A percentile compares a stretch with the other conserved stretches of the same genome.
These are phyloP conservation scores for Idaea aversata DNA, from an alignment of 2,888 invertebrate genomes.

Conservation along the genomic window DNA sequence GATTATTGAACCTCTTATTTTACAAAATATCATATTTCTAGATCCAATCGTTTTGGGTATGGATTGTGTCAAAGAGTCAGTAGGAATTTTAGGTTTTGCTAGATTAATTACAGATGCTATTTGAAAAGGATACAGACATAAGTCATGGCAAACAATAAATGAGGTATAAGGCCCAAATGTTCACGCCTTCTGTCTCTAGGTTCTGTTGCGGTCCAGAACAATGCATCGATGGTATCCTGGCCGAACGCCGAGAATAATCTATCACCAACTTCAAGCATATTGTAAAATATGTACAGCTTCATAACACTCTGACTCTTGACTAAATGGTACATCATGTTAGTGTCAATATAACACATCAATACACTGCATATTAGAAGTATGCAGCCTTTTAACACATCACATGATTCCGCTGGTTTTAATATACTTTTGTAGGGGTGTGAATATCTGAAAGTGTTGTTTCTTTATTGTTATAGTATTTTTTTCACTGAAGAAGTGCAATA, in stretches of 20 bases:
- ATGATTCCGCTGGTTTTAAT: constrained; percentile 94
- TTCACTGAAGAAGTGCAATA: too few relatives aligned
- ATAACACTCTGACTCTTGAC: constrained; percentile 99
- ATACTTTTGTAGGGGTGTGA: constrained; percentile 74
- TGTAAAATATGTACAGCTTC: constrained; percentile 99
- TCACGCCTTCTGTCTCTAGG: constrained; percentile 90
- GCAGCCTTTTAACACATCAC: constrained; percentile 96
- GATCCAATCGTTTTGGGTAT: too few relatives aligned
- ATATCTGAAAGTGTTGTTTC: constrained; percentile 48
- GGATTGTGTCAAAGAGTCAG: too few relatives aligned
- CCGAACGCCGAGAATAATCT: constrained; percentile 97
- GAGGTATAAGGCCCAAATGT: constrained; percentile 93
- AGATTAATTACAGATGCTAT: neutral
- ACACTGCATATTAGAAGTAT: constrained; percentile 91
- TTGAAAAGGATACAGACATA: constrained; percentile 96
- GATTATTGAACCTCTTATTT: too few relatives aligned
- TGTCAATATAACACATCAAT: constrained; percentile 95
- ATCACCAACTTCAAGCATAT: constrained; percentile 99
- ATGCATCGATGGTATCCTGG: constrained; percentile 98
- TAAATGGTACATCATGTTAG: constrained; percentile 98
- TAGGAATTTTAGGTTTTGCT: too few relatives aligned
- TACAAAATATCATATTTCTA: too few relatives aligned
- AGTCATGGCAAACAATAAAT: constrained; percentile 93
- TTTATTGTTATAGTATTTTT: too few relatives aligned
- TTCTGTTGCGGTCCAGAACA: constrained; percentile 99